Evolutionary conservation across 2,797 vertebrate genomes (phyloP).

Genomic region (Myoxocephalus aenaeus): DNA sequence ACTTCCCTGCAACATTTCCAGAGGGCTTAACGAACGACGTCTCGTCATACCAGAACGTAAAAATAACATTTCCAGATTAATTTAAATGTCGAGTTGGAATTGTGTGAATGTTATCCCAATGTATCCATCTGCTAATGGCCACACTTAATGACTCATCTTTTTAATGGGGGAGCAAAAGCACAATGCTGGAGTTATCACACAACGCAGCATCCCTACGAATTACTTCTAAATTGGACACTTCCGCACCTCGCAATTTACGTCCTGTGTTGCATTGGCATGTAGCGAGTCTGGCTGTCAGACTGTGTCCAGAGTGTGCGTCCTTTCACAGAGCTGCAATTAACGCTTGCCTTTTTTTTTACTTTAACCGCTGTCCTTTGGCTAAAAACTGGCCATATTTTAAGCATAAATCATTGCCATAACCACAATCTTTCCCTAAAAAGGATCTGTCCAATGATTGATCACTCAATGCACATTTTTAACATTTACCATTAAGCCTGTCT

Average conservation of each 20-base stretch:
- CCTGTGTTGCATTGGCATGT: neutral
- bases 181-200: neutral
- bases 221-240: neutral
- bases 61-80: conserved; percentile 39
- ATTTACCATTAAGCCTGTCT: neutral
- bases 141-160: conserved; percentile 30
- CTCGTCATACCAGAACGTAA: conserved; percentile 23
- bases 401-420: neutral
- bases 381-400: neutral
- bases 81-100: conserved; percentile 10
- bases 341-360: neutral
- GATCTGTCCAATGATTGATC: neutral
- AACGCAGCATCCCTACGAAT: neutral
- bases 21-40: conserved; percentile 40
- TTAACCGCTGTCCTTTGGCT: neutral
- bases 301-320: neutral
- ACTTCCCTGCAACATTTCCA: conserved; percentile 33
- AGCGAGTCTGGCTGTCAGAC: neutral
- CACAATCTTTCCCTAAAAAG: neutral
- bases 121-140: conserved; percentile 23
- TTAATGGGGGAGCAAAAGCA: neutral
- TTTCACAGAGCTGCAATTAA: conserved; percentile 7
- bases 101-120: conserved; percentile 19
- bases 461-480: neutral
- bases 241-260: neutral